Evolutionary conservation across 2,797 vertebrate species (phyloP).

Genomic region (Rhinichthys osculus): DNA sequence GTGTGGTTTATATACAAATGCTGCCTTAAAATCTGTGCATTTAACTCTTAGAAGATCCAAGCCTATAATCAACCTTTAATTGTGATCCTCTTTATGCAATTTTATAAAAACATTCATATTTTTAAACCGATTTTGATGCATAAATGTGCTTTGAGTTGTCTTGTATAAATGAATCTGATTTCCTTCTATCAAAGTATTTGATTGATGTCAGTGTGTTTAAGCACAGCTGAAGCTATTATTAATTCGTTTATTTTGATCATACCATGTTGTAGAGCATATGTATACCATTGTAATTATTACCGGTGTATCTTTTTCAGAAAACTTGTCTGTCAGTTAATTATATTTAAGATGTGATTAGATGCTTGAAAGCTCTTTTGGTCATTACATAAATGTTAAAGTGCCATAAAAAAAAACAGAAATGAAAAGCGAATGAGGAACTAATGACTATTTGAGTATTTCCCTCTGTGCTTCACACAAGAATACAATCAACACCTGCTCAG

Average conservation of each 20-base stretch:
- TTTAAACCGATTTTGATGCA: background rate
- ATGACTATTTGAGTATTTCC: background rate
- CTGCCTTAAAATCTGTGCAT: background rate
- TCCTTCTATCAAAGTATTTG: too few species aligned
- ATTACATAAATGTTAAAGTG: background rate
- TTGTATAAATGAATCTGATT: too few species aligned
- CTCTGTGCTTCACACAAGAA: background rate
- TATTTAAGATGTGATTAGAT: background rate
- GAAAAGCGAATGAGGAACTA: conserved; percentile 76
- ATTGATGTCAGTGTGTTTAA: background rate
- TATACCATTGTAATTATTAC: too few species aligned
- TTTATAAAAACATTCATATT: background rate
- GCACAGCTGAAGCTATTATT: background rate
- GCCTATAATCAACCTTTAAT: background rate
- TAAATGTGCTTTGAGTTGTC: background rate
- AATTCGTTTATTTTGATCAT: background rate
- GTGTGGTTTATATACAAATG: background rate
- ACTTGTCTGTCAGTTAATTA: background rate
- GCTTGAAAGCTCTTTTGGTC: background rate
- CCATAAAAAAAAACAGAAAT: conserved; percentile 62
- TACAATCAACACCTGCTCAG: conserved; percentile 16
- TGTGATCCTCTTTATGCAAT: background rate
- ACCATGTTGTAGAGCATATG: background rate
- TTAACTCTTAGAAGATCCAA: background rate
- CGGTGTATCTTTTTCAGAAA: background rate